These are phyloP conservation scores for Trichogramma dendrolimi DNA, from an alignment of 2,888 invertebrate species.

Conservation along the genomic window DNA sequence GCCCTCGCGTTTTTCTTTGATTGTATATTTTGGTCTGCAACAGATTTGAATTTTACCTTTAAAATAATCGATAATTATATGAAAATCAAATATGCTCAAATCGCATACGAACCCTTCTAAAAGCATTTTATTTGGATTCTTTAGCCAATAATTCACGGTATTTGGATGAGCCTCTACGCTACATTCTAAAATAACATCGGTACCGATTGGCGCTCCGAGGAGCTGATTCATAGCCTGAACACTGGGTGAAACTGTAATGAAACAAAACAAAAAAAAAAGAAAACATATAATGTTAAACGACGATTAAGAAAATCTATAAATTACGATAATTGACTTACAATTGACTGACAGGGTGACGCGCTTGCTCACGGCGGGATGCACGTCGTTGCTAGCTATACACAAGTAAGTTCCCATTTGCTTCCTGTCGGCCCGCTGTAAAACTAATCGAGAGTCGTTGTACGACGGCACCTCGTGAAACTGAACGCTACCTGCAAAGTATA, in stretches of 20 bases:
- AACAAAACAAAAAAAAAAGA: too few species aligned
- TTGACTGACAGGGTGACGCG: constrained; percentile 82
- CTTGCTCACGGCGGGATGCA: constrained; percentile 86
- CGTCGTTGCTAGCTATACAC: constrained; percentile 88
- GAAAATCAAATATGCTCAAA: not conserved
- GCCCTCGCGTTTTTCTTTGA: constrained; percentile 66
- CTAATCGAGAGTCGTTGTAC: constrained; percentile 70
- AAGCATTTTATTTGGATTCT: constrained; percentile 54
- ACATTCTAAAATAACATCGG: constrained; percentile 81
- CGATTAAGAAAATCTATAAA: not conserved
- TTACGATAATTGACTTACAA: constrained; percentile 63
- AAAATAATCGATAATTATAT: too few species aligned
- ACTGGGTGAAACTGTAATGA: constrained; percentile 73
- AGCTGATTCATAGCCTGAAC: constrained; percentile 87
- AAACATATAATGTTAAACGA: not conserved
- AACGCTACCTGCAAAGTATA: too few species aligned
- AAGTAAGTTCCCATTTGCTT: constrained; percentile 89
- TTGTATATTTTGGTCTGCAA: constrained; percentile 71
- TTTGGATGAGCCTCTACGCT: constrained; percentile 82
- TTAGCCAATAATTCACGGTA: constrained; percentile 75
- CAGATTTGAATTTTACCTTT: constrained; percentile 12
- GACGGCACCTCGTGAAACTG: too few species aligned
- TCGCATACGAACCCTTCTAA: constrained; percentile 43
- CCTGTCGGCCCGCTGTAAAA: constrained; percentile 76
- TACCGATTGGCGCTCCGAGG: constrained; percentile 79